phyloP scores from a whole-genome alignment of 23 tunicate species.

The Oikopleura dioica region DNA sequence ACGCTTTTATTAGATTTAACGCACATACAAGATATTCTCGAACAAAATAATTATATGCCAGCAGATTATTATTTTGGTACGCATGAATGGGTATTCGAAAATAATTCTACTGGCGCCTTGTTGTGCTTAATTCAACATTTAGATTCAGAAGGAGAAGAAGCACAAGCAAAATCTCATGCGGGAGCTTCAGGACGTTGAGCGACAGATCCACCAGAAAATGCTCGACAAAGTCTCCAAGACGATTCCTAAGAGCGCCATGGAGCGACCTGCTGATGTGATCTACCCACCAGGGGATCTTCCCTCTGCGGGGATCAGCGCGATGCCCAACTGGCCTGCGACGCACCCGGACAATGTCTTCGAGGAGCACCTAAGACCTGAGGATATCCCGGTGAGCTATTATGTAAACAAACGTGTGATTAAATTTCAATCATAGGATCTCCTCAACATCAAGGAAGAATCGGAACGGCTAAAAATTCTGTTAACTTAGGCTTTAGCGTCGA shows the following conservation, averaged over 20 bases:
- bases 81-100: too few relatives aligned
- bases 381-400: too few relatives aligned
- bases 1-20: too few relatives aligned
- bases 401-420: too few relatives aligned
- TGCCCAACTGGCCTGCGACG: neutral
- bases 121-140: too few relatives aligned
- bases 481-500: neutral
- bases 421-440: too few relatives aligned
- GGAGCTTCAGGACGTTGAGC: conserved; percentile 67
- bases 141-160: conserved; percentile 9
- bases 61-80: too few relatives aligned
- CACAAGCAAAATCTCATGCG: conserved; percentile 78
- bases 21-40: too few relatives aligned
- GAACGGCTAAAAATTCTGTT: neutral
- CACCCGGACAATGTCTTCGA: neutral
- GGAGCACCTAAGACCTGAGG: neutral
- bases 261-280: neutral
- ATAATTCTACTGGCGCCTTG: too few relatives aligned
- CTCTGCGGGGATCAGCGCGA: neutral
- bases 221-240: conserved; percentile 15
- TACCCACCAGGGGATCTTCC: too few relatives aligned
- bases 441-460: too few relatives aligned
- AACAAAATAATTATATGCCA: too few relatives aligned
- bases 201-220: conserved; percentile 42
- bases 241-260: neutral